phyloP scores from a whole-genome alignment of 1,140 invertebrate species.

The Carposina sasakii region DNA sequence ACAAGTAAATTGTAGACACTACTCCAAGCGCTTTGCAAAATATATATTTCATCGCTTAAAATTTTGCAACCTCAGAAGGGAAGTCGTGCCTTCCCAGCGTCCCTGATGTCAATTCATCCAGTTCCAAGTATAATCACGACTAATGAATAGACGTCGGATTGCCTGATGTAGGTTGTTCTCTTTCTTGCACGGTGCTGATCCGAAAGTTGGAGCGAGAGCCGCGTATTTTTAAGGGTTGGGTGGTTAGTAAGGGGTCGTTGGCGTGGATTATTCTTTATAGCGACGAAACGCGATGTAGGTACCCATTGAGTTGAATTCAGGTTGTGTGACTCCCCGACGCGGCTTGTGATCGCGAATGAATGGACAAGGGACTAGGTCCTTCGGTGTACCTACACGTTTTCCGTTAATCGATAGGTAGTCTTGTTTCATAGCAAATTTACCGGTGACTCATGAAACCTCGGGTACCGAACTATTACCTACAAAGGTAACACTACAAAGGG shows the following conservation, averaged over 20 bases:
- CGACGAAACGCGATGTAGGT: conserved; percentile 59
- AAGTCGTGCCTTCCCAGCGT: conserved; percentile 44
- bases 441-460: too few relatives aligned
- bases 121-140: conserved; percentile 50
- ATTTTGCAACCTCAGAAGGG: conserved; percentile 58
- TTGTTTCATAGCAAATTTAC: too few relatives aligned
- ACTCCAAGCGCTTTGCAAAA: too few relatives aligned
- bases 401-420: too few relatives aligned
- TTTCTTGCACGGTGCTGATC: conserved; percentile 30
- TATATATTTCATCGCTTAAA: not conserved
- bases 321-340: conserved; percentile 58
- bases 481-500: too few relatives aligned
- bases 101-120: conserved; percentile 67
- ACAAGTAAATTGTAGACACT: too few relatives aligned
- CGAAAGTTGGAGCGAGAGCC: conserved; percentile 42
- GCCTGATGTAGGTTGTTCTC: conserved; percentile 48
- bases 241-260: conserved; percentile 38
- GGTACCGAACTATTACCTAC: too few relatives aligned
- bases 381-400: too few relatives aligned
- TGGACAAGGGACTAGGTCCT: conserved; percentile 30
- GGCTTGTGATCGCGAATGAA: conserved; percentile 57
- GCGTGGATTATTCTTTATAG: conserved; percentile 65
- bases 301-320: conserved; percentile 62
- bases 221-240: conserved; percentile 35
- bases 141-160: conserved; percentile 65